Base-by-base conservation (phyloP, 1,140 invertebrate genomes). In the Drosophila dunni region DNA sequence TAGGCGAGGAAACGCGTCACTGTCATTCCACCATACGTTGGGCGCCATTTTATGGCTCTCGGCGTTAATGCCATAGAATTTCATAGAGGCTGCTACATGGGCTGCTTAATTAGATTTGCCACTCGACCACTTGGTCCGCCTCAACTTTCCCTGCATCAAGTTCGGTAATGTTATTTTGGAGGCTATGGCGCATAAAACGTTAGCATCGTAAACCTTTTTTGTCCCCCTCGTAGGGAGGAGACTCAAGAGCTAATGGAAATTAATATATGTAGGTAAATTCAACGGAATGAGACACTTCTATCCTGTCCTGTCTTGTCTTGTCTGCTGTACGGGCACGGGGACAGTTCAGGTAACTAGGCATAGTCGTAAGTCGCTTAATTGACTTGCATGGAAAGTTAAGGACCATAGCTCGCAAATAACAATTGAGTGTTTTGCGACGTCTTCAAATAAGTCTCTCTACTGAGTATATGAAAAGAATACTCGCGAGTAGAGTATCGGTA, bases 31-130 rank as follows among this genome's bases (percentile, higher is more conserved):
- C 48, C 67, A 71, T 68, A 76, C 75, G 74, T 81, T 56, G 79
- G 79, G 36, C 57, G 65, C 71, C 57, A 80, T 89, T 86, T 89
- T 83, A 86, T 79, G 72, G 50, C 44, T 44, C 29, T 70, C 45
- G 58, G 65, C 63, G 44, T 69, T 67, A 78, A 81, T 75, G 77
- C 79, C 65, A 58, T 46, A 46, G 53, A 50, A 54, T 68, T 17
- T 33, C 53, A 15, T 42, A 36, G 44, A 50, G 50, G 4, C 24
- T 50, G 40, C 48, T 34, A 61, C 64, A 82, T 63, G 76, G 76
- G 65, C 79, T 81, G 58, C 79, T 48, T 86, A 86, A 86, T 86
- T 86, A 88, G 84, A 88, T 86, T 86, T 85, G 57, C 65, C 42
- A 51, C 42, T 51, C 60, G 50, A 38, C 65, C 72, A 69, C 58